phyloP scores from a whole-genome alignment of 2,113 vertebrate species.

The Lathamus discolor region DNA sequence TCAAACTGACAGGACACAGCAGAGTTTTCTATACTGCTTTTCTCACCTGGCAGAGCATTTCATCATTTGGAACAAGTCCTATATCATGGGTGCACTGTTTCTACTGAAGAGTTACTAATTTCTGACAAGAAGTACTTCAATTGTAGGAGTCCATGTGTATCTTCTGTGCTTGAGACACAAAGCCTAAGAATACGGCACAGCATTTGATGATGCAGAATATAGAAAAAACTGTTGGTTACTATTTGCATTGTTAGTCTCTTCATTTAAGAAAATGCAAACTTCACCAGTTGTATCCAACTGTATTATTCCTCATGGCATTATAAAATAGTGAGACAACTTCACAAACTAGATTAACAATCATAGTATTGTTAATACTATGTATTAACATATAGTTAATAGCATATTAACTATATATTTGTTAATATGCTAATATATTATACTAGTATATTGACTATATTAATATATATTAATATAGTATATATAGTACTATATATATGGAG shows the following conservation, averaged over 20 bases:
- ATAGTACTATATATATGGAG: not conserved
- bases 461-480: not conserved
- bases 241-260: not conserved
- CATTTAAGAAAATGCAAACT: not conserved
- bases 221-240: not conserved
- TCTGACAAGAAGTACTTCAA: not conserved
- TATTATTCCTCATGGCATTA: not conserved
- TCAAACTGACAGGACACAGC: not conserved
- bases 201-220: not conserved
- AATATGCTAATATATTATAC: not conserved
- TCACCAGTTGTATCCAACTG: not conserved
- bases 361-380: not conserved
- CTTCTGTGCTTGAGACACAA: not conserved
- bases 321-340: not conserved
- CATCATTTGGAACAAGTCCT: not conserved
- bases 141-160: not conserved
- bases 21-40: not conserved
- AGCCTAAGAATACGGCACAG: not conserved
- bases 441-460: no score
- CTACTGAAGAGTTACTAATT: not conserved
- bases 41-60: not conserved
- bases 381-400: not conserved
- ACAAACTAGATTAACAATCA: constrained; percentile 10
- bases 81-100: not conserved
- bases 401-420: not conserved